Conservation (phyloP, 2,113 vertebrate species). For the Cynocephalus volans region DNA sequence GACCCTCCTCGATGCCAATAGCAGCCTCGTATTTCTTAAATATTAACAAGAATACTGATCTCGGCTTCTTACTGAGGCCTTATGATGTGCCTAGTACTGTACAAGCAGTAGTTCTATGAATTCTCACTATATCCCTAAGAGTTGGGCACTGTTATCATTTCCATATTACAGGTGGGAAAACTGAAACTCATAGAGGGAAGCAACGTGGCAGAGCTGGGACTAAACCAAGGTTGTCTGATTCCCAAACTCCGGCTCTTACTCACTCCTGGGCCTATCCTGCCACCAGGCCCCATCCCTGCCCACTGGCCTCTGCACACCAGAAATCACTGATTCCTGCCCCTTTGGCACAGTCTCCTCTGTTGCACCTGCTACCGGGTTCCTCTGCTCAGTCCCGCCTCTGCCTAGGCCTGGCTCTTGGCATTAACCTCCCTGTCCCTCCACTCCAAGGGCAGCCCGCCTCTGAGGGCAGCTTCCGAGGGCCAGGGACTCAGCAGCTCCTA, state of each 20-base stretch:
- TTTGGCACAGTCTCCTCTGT: background rate
- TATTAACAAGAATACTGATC: background rate
- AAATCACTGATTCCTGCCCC: background rate
- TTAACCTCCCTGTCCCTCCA: background rate
- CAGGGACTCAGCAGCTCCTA: constrained; percentile 77
- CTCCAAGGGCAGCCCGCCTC: background rate
- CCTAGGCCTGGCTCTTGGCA: background rate
- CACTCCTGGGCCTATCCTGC: background rate
- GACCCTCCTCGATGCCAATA: background rate
- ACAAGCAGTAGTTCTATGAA: background rate
- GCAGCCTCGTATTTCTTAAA: background rate
- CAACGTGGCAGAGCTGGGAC: background rate
- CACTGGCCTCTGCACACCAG: background rate
- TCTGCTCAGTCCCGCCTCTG: background rate
- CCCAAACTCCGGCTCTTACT: background rate
- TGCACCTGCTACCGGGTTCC: background rate
- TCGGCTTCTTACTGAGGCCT: background rate
- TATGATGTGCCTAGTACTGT: background rate
- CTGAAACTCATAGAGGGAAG: background rate
- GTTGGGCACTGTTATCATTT: background rate
- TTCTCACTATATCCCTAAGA: background rate
- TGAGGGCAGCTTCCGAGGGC: background rate
- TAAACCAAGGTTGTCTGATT: background rate
- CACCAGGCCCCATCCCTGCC: background rate
- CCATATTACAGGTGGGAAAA: background rate